Evolutionary conservation across 2,797 vertebrate genomes (phyloP).

Genomic region (Brotula barbata): DNA sequence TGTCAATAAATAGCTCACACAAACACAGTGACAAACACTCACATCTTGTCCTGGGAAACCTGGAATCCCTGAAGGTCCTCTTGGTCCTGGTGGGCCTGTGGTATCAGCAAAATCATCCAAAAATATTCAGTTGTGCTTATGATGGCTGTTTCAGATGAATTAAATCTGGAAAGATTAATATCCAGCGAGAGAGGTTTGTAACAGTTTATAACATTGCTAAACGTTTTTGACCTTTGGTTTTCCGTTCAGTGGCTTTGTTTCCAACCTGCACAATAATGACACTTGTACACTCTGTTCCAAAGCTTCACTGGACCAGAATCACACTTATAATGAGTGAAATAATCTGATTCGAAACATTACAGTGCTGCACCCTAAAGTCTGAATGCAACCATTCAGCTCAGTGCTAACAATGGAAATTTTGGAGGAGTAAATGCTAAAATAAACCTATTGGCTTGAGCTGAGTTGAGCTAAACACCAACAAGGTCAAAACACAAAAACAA

Average conservation of each 20-base stretch:
- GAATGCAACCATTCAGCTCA: no score
- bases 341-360: neutral
- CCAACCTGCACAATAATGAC: no score
- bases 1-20: neutral
- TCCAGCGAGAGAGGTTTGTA: constrained; percentile 4
- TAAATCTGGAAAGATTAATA: constrained; percentile 6
- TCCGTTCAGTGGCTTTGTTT: neutral
- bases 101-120: constrained; percentile 20
- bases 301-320: no score
- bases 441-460: neutral
- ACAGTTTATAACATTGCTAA: constrained; percentile 22
- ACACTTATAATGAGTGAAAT: no score
- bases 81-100: constrained; percentile 80
- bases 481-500: constrained; percentile 1
- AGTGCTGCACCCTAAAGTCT: no score
- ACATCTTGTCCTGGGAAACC: constrained; percentile 78
- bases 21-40: constrained; percentile 42
- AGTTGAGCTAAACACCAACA: neutral
- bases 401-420: neutral
- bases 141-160: neutral
- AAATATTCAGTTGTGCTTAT: constrained; percentile 3
- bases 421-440: neutral
- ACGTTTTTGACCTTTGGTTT: neutral
- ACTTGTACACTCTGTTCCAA: no score
- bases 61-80: constrained; percentile 80